Conservation (phyloP, 2,888 invertebrate genomes). For the Andricus curvator region DNA sequence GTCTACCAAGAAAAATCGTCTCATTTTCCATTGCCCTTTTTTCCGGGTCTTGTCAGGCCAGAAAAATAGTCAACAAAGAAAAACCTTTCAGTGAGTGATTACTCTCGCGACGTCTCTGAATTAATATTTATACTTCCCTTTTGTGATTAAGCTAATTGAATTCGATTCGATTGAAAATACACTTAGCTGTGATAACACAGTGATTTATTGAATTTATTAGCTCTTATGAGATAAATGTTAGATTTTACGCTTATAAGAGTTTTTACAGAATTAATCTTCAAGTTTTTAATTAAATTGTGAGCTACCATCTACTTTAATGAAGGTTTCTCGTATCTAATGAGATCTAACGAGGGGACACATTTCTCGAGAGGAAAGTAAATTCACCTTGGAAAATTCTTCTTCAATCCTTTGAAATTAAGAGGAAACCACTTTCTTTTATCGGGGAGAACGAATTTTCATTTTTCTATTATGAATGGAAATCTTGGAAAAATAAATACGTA, state of each 20-base stretch:
- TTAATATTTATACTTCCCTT: slow-evolving; percentile 19
- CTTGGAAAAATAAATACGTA: too few species aligned
- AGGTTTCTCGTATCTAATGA: slow-evolving; percentile 37
- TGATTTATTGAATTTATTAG: neutral
- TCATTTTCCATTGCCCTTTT: neutral
- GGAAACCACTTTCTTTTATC: slow-evolving; percentile 22
- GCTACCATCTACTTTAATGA: slow-evolving; percentile 30
- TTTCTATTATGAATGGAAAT: neutral
- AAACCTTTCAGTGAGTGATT: slow-evolving; percentile 12
- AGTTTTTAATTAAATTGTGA: slow-evolving; percentile 35
- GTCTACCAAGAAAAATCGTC: slow-evolving; percentile 51
- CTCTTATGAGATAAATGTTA: neutral
- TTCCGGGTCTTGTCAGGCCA: slow-evolving; percentile 6
- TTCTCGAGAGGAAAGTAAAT: slow-evolving; percentile 38
- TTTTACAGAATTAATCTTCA: slow-evolving; percentile 31
- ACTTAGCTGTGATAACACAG: neutral
- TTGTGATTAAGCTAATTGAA: slow-evolving; percentile 19
- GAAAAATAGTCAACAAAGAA: slow-evolving; percentile 2
- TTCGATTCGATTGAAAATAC: neutral
- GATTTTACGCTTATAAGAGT: slow-evolving; percentile 14
- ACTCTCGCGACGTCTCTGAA: neutral
- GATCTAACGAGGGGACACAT: slow-evolving; percentile 38
- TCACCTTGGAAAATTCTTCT: slow-evolving; percentile 28
- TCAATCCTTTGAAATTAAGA: slow-evolving; percentile 14
- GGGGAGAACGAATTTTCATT: neutral